Percentiles rank a stretch among this genome's conserved stretches.
These are phyloP conservation scores for Diaprepes abbreviatus DNA, from an alignment of 2,888 invertebrate genomes.

Conservation along the genomic window DNA sequence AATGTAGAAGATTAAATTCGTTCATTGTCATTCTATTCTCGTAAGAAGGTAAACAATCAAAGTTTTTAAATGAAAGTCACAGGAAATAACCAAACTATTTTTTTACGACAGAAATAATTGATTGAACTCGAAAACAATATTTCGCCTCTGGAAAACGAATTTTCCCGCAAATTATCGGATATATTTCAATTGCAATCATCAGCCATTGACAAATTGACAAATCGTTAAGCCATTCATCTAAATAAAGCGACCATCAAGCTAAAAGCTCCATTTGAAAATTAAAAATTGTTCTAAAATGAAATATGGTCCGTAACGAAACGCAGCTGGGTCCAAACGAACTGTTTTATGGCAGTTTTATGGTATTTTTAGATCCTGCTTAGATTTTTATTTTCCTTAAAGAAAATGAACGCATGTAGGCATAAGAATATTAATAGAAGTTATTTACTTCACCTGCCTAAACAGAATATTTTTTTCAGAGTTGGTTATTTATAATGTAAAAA, in stretches of 20 bases:
- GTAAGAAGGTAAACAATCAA: no score
- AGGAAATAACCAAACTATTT: no score
- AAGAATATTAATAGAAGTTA: not conserved
- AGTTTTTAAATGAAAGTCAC: no score
- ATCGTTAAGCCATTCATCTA: not conserved
- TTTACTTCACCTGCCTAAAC: not conserved
- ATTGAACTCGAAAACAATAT: no score
- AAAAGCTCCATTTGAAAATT: not conserved
- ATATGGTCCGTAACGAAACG: constrained; percentile 6
- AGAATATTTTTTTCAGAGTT: no score
- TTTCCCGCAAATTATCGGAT: no score
- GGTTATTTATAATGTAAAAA: no score
- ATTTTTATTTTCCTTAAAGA: constrained; percentile 7
- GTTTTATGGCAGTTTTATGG: constrained; percentile 1
- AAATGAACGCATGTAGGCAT: not conserved
- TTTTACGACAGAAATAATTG: no score
- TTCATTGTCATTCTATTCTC: no score
- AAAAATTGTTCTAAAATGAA: constrained; percentile 5
- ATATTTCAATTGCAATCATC: not conserved
- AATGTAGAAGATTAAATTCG: no score
- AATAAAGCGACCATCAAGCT: not conserved
- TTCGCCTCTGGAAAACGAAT: no score
- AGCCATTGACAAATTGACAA: not conserved
- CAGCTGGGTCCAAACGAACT: constrained; percentile 4
- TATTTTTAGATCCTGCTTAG: constrained; percentile 6